Evolutionary conservation across 1,140 invertebrate genomes (phyloP), one percentile per base, ranked within the genome.

Genomic region (Reticulitermes speratus): DNA sequence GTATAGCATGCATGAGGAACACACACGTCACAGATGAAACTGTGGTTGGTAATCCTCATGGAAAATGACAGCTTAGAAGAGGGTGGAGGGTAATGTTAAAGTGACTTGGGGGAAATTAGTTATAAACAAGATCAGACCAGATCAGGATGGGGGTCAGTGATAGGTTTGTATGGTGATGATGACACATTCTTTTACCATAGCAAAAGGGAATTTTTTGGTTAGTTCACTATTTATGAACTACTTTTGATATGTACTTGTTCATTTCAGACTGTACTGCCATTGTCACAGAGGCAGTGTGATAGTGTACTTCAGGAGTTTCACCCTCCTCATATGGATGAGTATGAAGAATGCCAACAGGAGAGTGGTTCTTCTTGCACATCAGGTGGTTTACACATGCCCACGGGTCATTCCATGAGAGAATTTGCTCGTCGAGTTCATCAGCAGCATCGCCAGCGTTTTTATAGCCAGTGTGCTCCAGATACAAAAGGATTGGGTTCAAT

Each of bases 311-410:
- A 87, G 84, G 86, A 85, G 84, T 85, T 55, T 44, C 87, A 85
- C 75, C 81, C 86, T 44, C 83, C 83, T 30, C 87, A 90, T 84
- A 88, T 89, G 84, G 87, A 88, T 45, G 87, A 87, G n/a, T 87
- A 87, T 48, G 90, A 91, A 48, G 91, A 93, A 83, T 92, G 92
- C 87, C 91, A 91, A 86, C 91, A 92, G 86, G 92, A 92, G 11
- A 90, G 90, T 25, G 89, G 91, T 16, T 92, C 90, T 16, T 90
- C 91, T 6, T 94, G 93, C 88, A 90, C 91, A 14, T 90, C 90
- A 44, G 93, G 93, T 25, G 93, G 94, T 3, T 88, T 95, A 14
- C 94, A 94, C 87, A 94, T 94, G 93, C 93, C 94, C n/a, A 92
- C 92, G 86, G 91, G 91, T 65, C 90, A 90, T 86, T 93, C 93